phyloP scores from a whole-genome alignment of 2,888 invertebrate species.

The Epirrhoe alternata region DNA sequence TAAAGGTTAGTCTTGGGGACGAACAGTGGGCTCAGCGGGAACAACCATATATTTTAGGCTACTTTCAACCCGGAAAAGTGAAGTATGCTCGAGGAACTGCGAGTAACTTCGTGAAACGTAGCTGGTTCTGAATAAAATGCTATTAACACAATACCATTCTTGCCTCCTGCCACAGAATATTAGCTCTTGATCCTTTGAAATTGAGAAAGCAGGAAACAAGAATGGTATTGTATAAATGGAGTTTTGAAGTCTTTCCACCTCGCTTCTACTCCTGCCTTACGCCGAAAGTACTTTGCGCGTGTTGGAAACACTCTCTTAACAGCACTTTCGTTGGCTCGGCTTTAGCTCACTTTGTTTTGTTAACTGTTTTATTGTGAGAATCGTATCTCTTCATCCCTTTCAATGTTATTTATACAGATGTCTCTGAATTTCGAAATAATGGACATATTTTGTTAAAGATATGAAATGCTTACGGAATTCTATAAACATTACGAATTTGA shows the following conservation, averaged over 20 bases:
- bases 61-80: too few species aligned
- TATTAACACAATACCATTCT: too few species aligned
- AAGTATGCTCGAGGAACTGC: too few species aligned
- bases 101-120: too few species aligned
- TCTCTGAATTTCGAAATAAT: neutral
- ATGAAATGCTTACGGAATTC: too few species aligned
- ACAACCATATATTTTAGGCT: too few species aligned
- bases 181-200: neutral
- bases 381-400: constrained; percentile 19
- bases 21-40: too few species aligned
- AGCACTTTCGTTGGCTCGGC: constrained; percentile 52
- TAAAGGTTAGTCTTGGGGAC: too few species aligned
- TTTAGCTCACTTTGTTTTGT: constrained; percentile 55
- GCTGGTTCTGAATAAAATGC: too few species aligned
- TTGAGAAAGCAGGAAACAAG: neutral
- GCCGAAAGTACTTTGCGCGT: constrained; percentile 52
- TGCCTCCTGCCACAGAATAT: too few species aligned
- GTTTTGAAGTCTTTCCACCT: neutral
- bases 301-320: constrained; percentile 55
- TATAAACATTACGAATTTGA: too few species aligned
- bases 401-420: constrained; percentile 1
- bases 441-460: neutral
- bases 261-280: constrained; percentile 32
- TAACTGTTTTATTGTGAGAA: constrained; percentile 53
- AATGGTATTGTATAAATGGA: too few species aligned